phyloP scores from a whole-genome alignment of 2,888 invertebrate species.

The Acanthosoma haemorrhoidale region DNA sequence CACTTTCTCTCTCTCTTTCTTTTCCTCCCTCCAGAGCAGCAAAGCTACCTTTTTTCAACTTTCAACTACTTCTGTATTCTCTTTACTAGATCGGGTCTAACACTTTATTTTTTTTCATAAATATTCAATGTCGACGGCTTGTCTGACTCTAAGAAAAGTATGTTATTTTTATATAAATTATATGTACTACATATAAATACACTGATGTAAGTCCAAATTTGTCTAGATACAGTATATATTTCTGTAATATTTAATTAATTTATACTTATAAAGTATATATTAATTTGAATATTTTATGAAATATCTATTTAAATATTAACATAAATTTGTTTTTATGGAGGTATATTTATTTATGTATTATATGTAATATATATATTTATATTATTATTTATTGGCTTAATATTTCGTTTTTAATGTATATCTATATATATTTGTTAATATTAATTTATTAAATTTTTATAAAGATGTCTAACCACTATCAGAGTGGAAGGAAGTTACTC shows the following conservation, averaged over 20 bases:
- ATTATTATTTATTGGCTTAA: neutral
- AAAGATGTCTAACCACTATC: neutral
- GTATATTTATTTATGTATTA: conserved; percentile 16
- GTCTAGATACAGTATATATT: neutral
- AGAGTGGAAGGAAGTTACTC: neutral
- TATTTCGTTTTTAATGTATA: neutral
- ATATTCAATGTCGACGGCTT: neutral
- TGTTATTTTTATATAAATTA: neutral
- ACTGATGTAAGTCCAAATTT: neutral
- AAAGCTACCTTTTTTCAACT: conserved; percentile 6
- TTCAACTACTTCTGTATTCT: neutral
- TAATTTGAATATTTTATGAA: neutral
- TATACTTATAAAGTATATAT: neutral
- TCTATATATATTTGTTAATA: conserved; percentile 10
- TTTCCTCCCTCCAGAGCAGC: conserved; percentile 3
- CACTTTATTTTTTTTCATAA: neutral
- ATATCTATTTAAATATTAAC: neutral
- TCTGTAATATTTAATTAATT: neutral
- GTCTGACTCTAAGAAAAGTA: conserved; percentile 28
- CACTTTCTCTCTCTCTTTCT: conserved; percentile 21
- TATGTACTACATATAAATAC: neutral
- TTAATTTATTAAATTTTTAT: conserved; percentile 11
- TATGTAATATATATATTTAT: conserved; percentile 8
- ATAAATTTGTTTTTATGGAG: neutral
- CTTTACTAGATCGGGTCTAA: neutral